Evolutionary conservation across 2,113 vertebrate species (phyloP).

Genomic region (Cheilinus undulatus): DNA sequence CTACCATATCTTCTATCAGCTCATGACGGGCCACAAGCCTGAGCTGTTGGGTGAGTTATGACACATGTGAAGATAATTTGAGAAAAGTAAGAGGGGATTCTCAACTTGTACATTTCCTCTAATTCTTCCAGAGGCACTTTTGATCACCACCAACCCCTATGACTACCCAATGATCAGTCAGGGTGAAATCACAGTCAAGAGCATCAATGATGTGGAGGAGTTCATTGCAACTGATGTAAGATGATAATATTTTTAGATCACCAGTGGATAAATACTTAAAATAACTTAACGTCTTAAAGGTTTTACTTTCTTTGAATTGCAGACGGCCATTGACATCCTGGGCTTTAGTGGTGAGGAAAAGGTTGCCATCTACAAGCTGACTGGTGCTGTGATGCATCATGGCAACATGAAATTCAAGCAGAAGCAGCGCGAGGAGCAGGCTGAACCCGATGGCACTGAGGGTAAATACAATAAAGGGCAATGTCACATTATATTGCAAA

Average conservation of each 20-base stretch:
- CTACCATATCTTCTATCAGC: conserved; percentile 85
- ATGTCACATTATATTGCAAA: neutral
- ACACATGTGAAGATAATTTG: neutral
- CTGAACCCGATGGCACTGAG: conserved; percentile 72
- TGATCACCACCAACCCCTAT: conserved; percentile 80
- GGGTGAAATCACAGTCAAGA: conserved; percentile 72
- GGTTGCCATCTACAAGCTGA: conserved; percentile 87
- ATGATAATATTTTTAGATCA: neutral
- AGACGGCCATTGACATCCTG: conserved; percentile 84
- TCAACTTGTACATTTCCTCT: neutral
- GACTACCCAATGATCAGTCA: conserved; percentile 79
- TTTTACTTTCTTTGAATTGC: neutral
- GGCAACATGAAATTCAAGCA: conserved; percentile 78
- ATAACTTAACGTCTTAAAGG: neutral
- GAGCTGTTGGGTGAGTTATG: conserved; percentile 74
- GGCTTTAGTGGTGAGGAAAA: conserved; percentile 90
- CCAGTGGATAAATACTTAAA: neutral
- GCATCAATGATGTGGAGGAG: conserved; percentile 67
- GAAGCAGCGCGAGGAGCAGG: conserved; percentile 82
- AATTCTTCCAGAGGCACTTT: conserved; percentile 67
- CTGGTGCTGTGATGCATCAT: conserved; percentile 88
- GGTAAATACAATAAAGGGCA: neutral
- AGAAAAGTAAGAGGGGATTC: neutral
- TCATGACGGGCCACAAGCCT: conserved; percentile 82
- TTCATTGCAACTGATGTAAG: conserved; percentile 75